Evolutionary conservation across 2,888 invertebrate species (phyloP).

Genomic region (Linhomoeus sp.): DNA sequence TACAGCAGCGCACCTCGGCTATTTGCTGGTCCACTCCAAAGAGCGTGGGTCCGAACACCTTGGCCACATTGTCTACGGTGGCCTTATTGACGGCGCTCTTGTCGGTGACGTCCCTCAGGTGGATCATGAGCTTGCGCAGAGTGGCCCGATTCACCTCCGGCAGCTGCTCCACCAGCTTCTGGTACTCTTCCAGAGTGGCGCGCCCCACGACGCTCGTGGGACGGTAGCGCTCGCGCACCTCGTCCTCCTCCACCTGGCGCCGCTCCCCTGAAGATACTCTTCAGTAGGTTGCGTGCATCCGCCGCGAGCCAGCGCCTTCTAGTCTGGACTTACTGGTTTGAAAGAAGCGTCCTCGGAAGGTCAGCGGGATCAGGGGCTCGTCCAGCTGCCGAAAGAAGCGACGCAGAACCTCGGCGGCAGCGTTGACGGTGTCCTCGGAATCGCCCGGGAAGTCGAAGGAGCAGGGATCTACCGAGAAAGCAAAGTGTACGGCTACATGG

Average conservation of each 20-base stretch:
- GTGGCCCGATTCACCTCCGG: slow-evolving; percentile 15
- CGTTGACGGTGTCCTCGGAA: slow-evolving; percentile 18
- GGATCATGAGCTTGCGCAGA: slow-evolving; percentile 14
- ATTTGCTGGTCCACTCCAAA: slow-evolving; percentile 11
- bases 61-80: slow-evolving; percentile 19
- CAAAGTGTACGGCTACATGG: no score
- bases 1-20: no score
- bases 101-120: slow-evolving; percentile 16
- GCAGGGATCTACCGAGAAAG: slow-evolving; percentile 12
- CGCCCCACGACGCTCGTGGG: no score
- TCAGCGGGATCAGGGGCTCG: slow-evolving; percentile 10
- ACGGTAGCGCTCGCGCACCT: no score
- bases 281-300: no score
- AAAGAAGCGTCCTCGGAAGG: neutral
- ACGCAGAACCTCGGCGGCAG: slow-evolving; percentile 20
- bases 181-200: neutral
- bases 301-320: no score
- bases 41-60: slow-evolving; percentile 15
- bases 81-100: slow-evolving; percentile 14
- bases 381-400: slow-evolving; percentile 19
- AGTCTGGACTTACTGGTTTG: neutral
- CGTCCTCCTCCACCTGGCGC: no score
- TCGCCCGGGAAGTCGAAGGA: slow-evolving; percentile 8
- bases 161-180: slow-evolving; percentile 3
- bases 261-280: no score